Evolutionary conservation across 2,797 vertebrate species (phyloP).

Genomic region (Semotilus atromaculatus): DNA sequence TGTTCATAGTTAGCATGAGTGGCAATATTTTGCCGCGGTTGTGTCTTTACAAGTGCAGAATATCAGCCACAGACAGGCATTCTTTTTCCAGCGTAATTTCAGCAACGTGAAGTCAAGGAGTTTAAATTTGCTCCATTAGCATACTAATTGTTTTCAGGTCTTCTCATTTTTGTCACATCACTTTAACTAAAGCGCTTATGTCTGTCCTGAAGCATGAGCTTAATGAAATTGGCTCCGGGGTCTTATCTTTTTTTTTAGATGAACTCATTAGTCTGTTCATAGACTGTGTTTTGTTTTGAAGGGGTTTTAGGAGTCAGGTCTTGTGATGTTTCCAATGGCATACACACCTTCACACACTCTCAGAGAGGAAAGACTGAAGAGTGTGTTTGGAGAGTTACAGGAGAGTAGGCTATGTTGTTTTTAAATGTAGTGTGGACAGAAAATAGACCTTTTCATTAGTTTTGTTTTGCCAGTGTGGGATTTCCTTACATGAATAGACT

Average conservation of each 20-base stretch:
- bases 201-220: constrained; percentile 45
- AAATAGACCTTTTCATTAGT: neutral
- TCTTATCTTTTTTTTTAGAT: constrained; percentile 40
- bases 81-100: constrained; percentile 18
- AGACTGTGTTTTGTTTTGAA: constrained; percentile 27
- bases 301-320: constrained; percentile 42
- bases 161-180: constrained; percentile 49
- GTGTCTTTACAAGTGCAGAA: constrained; percentile 5
- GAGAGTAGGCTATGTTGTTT: neutral
- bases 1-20: neutral
- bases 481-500: neutral
- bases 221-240: constrained; percentile 57
- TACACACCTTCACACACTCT: neutral
- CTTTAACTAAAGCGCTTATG: constrained; percentile 51
- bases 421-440: neutral
- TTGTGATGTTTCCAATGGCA: neutral
- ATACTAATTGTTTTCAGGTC: constrained; percentile 64
- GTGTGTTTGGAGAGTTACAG: neutral
- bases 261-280: constrained; percentile 57
- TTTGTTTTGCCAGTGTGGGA: neutral
- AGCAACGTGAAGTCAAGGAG: constrained; percentile 31
- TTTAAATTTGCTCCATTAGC: constrained; percentile 58
- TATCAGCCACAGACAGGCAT: constrained; percentile 38
- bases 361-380: neutral
- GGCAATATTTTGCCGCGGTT: neutral